phyloP scores from a whole-genome alignment of 1,140 invertebrate genomes.

The Zeugodacus cucurbitae region DNA sequence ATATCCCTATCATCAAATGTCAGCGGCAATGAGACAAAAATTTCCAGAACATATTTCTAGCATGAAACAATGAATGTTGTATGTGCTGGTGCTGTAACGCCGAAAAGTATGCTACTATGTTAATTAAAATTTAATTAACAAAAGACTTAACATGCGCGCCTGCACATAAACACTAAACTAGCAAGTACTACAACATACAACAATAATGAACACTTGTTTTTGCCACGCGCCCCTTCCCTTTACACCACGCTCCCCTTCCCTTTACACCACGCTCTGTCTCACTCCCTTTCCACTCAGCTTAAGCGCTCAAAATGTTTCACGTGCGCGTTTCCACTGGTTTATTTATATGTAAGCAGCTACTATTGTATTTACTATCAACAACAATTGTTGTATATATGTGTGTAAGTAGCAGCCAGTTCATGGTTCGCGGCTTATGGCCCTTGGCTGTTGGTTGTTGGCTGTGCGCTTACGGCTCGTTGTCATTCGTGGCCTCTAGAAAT shows the following conservation, averaged over 20 bases:
- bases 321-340: neutral
- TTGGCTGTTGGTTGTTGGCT: no score
- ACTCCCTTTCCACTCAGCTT: neutral
- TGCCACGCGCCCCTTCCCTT: neutral
- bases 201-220: neutral
- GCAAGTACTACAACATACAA: neutral
- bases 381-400: neutral
- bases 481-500: neutral
- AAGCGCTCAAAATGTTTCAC: neutral
- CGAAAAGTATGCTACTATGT: neutral
- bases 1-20: neutral
- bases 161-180: neutral
- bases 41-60: neutral
- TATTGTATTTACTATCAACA: neutral
- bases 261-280: no score
- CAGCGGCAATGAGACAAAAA: neutral
- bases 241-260: neutral
- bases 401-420: neutral
- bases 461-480: neutral
- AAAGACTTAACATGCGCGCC: neutral
- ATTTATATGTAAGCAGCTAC: neutral
- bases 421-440: neutral
- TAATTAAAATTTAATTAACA: slow-evolving; percentile 35
- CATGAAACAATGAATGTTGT: neutral
- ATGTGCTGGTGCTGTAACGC: neutral